Conservation (phyloP, 2,888 invertebrate genomes). For the Anoncus sp. region DNA sequence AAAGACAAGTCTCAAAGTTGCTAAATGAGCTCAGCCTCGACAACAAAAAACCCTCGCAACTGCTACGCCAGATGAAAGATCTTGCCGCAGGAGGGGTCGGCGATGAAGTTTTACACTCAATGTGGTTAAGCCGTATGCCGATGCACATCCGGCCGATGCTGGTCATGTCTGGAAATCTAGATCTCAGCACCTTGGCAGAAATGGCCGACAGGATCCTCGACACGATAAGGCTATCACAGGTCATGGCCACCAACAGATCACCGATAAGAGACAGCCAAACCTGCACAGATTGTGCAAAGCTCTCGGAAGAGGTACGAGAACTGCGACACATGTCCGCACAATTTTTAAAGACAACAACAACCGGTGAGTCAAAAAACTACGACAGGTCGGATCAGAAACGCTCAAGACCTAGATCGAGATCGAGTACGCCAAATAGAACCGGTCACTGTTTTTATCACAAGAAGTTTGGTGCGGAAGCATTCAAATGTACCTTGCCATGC, state of each 20-base stretch:
- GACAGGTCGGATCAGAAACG: no score
- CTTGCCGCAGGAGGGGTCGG: neutral
- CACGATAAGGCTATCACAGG: neutral
- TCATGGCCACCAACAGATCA: neutral
- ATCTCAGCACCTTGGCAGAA: neutral
- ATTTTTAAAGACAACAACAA: neutral
- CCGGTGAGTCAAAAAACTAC: no score
- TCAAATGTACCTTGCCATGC: neutral
- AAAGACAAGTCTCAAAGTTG: neutral
- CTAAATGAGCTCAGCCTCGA: neutral
- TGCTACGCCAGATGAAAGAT: neutral
- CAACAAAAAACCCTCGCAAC: neutral
- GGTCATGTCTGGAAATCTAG: neutral
- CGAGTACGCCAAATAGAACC: neutral
- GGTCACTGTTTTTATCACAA: conserved; percentile 19
- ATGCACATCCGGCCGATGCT: neutral
- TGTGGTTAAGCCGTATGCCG: conserved; percentile 4
- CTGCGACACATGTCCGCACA: neutral
- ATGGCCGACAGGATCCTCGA: neutral
- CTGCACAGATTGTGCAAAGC: no score
- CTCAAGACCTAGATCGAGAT: neutral
- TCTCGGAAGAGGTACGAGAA: no score
- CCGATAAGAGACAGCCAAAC: no score
- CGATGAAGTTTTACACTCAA: neutral
- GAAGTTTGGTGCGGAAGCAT: neutral